Percentiles rank a stretch among this genome's conserved stretches.
These are phyloP conservation scores for Oxygymnocypris stewartii DNA, from an alignment of 2,113 vertebrate species.

Conservation along the genomic window DNA sequence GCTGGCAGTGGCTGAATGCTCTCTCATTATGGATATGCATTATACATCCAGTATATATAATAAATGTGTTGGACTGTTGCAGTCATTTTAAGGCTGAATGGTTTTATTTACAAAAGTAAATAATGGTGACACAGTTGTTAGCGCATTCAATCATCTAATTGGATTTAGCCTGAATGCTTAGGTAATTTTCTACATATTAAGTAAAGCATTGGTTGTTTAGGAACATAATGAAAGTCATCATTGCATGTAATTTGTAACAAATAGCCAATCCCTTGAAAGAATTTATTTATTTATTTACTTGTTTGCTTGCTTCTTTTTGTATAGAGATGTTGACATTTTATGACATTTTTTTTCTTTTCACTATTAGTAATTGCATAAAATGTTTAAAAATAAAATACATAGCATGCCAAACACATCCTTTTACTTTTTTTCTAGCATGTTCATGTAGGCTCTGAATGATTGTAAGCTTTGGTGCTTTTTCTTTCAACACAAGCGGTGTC, in stretches of 20 bases:
- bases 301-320: not conserved
- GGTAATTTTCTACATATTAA: not conserved
- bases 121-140: not conserved
- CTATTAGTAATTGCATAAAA: not conserved
- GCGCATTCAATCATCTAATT: not conserved
- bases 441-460: not conserved
- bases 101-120: not conserved
- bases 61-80: not conserved
- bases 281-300: no score
- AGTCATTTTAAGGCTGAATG: not conserved
- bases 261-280: not conserved
- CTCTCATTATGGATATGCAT: slow-evolving; percentile 14
- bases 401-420: not conserved
- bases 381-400: not conserved
- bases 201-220: not conserved
- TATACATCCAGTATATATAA: not conserved
- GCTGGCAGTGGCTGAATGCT: slow-evolving; percentile 31
- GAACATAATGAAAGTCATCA: not conserved
- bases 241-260: not conserved
- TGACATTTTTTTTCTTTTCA: not conserved
- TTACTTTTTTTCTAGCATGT: not conserved
- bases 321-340: not conserved
- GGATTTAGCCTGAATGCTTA: not conserved
- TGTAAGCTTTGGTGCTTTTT: not conserved
- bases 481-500: not conserved